A percentile compares a stretch with the other conserved stretches of the same genome.
Evolutionary conservation across 2,888 invertebrate species (phyloP).

Genomic region (Cosmopolites sordidus): DNA sequence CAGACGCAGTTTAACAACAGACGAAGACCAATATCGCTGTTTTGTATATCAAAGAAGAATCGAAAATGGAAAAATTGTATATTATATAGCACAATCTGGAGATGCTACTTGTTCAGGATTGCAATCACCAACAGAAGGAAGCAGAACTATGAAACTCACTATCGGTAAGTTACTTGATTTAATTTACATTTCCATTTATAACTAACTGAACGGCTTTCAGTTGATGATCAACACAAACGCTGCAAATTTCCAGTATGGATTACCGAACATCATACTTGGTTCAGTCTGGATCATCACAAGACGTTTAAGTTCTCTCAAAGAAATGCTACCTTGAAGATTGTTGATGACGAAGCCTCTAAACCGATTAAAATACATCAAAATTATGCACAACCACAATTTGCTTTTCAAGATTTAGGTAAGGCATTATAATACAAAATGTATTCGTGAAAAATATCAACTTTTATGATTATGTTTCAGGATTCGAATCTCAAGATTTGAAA

Average conservation of each 20-base stretch:
- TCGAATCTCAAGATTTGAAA: slow-evolving; percentile 43
- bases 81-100: slow-evolving; percentile 70
- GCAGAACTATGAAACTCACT: slow-evolving; percentile 71
- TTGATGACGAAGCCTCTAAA: slow-evolving; percentile 42
- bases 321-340: slow-evolving; percentile 61
- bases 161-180: slow-evolving; percentile 55
- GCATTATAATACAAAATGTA: slow-evolving; percentile 35
- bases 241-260: slow-evolving; percentile 79
- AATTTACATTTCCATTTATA: not conserved
- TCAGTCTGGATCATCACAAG: slow-evolving; percentile 68
- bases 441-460: slow-evolving; percentile 36
- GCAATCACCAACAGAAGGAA: slow-evolving; percentile 71
- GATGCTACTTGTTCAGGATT: slow-evolving; percentile 78
- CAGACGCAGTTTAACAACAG: slow-evolving; percentile 56
- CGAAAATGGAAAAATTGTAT: slow-evolving; percentile 54
- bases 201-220: slow-evolving; percentile 45
- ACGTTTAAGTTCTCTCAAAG: slow-evolving; percentile 70
- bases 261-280: slow-evolving; percentile 75
- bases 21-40: slow-evolving; percentile 77
- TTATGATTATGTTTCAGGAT: slow-evolving; percentile 33
- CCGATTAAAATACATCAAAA: slow-evolving; percentile 32
- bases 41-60: slow-evolving; percentile 66
- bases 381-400: slow-evolving; percentile 33
- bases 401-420: slow-evolving; percentile 41
- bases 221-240: slow-evolving; percentile 68